phyloP scores from a whole-genome alignment of 2,888 invertebrate genomes.

The Dynastes tityus region DNA sequence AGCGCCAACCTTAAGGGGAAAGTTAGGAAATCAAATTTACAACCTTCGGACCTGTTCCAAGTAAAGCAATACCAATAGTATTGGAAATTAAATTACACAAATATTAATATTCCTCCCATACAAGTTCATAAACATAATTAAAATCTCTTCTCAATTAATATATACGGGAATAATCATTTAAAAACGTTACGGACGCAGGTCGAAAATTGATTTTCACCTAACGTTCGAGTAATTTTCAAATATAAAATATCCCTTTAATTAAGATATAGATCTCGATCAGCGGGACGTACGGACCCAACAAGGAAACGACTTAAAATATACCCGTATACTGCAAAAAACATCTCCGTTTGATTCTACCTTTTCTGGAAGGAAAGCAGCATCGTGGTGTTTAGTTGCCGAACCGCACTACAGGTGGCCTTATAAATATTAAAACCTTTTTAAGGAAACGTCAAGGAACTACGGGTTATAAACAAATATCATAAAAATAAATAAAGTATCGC shows the following conservation, averaged over 20 bases:
- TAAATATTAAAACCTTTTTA: slow-evolving; percentile 44
- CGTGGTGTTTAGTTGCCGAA: slow-evolving; percentile 9
- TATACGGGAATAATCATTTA: too few species aligned
- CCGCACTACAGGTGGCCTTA: slow-evolving; percentile 41
- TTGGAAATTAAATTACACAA: too few species aligned
- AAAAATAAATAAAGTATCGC: slow-evolving; percentile 38
- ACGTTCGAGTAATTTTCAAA: background rate
- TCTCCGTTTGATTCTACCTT: background rate
- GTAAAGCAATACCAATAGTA: too few species aligned
- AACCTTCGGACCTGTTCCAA: too few species aligned
- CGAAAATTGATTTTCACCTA: background rate
- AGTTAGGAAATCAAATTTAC: too few species aligned
- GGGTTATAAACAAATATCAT: slow-evolving; percentile 40
- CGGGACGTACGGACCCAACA: slow-evolving; percentile 8
- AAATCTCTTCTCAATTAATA: too few species aligned
- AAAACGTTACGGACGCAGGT: too few species aligned
- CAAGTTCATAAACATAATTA: too few species aligned
- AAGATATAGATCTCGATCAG: slow-evolving; percentile 36
- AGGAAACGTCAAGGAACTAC: slow-evolving; percentile 33
- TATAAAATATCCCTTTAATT: slow-evolving; percentile 31
- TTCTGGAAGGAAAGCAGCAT: background rate
- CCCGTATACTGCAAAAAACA: slow-evolving; percentile 21
- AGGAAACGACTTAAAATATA: background rate
- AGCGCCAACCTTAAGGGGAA: too few species aligned
- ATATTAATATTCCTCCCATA: too few species aligned